Evolutionary conservation across 2,113 vertebrate genomes (phyloP), one percentile per base, ranked within the genome.

Genomic region (Chaetops frenatus): DNA sequence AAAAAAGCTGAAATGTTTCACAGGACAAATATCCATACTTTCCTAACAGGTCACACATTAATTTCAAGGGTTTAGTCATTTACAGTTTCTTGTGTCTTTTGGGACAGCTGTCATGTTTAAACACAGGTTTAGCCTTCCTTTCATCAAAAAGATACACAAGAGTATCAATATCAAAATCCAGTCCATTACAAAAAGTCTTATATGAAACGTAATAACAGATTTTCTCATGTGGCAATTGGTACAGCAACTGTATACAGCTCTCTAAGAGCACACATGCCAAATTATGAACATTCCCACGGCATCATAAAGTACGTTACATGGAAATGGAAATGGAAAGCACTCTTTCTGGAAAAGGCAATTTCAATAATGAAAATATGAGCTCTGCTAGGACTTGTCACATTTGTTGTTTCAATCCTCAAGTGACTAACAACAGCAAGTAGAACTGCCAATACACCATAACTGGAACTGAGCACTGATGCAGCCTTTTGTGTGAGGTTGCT

Each of bases 381-480:
- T 25, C 27, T 56, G 15, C 20, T 70, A 38, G 20, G 35, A 62
- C 25, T 81, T 87, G 44, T 54, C 70, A 69, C 23, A 56, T 73
- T 69, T 1, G 0, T 69, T 40, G 23, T 87, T 92, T 92, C 53
- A 72, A 3, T 76, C 31, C 14, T 86, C 2, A 4, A 19, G 60
- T 3, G 6, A 24, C 61, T 71, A 50, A 11, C 50, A 69, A 90
- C 91, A 62, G 87, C 95, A 29, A 94, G 65, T 36, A 80, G 84
- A 67, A 90, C 94, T 64, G 81, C 80, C 48, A 73, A 24, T 94
- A 69, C 17, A 91, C 84, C 45, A 61, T 54, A 96, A 97, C 36
- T 96, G 95, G 45, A 94, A 95, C 80, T 97, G 97, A 95, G 23
- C 29, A 21, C 20, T 14, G 20, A 97, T 96, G 5, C 95, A 98